A percentile compares a stretch with the other conserved stretches of the same genome.
phyloP scores from a whole-genome alignment of 2,888 invertebrate species.

The Chalcis sispes region DNA sequence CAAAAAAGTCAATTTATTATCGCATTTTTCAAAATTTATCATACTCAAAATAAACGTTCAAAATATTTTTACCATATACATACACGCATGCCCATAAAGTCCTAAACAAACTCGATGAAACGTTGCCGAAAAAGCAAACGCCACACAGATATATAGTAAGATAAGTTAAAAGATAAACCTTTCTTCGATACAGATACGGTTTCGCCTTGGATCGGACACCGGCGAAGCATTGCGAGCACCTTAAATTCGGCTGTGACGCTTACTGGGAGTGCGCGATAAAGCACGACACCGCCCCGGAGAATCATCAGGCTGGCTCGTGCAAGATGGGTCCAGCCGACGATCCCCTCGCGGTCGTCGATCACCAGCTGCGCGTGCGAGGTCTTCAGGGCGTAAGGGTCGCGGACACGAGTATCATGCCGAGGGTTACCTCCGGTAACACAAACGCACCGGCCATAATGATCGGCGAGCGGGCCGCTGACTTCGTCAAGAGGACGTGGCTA shows the following conservation, averaged over 20 bases:
- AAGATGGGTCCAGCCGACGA: conserved; percentile 81
- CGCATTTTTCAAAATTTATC: no score
- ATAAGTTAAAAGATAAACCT: no score
- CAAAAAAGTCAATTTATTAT: no score
- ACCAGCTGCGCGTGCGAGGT: conserved; percentile 77
- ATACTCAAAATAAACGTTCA: no score
- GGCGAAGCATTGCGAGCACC: conserved; percentile 85
- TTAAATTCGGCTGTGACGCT: conserved; percentile 83
- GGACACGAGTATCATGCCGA: conserved; percentile 79
- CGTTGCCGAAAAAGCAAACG: no score
- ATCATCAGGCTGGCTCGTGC: conserved; percentile 82
- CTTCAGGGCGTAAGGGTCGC: conserved; percentile 77
- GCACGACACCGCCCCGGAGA: conserved; percentile 80
- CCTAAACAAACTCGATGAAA: no score
- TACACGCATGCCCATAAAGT: no score
- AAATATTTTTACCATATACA: no score
- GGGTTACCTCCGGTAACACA: conserved; percentile 78
- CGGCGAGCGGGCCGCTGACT: conserved; percentile 78
- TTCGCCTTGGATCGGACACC: conserved; percentile 86
- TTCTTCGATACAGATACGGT: conserved; percentile 84
- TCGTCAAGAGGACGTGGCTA: conserved; percentile 76
- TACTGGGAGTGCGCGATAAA: conserved; percentile 81
- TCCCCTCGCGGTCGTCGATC: conserved; percentile 79
- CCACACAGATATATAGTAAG: no score
- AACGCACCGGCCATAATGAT: conserved; percentile 79